A percentile compares a stretch with the other conserved stretches of the same genome.
Evolutionary conservation across 1,140 invertebrate species (phyloP).

Genomic region (Heliconius eleuchia): DNA sequence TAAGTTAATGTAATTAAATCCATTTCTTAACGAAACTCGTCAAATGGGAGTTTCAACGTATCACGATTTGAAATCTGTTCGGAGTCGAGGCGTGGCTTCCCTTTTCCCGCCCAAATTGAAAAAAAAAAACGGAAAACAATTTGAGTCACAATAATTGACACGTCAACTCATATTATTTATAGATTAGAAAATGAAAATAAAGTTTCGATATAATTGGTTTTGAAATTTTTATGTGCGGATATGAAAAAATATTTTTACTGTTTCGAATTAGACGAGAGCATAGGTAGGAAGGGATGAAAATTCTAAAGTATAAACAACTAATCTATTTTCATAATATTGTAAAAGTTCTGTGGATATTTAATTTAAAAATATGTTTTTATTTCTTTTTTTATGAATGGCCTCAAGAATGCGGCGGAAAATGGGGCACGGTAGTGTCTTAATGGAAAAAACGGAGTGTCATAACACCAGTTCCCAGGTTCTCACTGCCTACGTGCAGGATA

Average conservation of each 20-base stretch:
- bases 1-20: conserved; percentile 34
- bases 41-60: conserved; percentile 49
- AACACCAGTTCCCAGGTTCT: too few species aligned
- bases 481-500: too few species aligned
- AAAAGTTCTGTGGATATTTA: not conserved
- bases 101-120: conserved; percentile 51
- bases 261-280: conserved; percentile 22
- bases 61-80: conserved; percentile 49
- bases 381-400: too few species aligned
- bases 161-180: conserved; percentile 76
- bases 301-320: too few species aligned
- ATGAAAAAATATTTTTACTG: conserved; percentile 53
- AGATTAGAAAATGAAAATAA: conserved; percentile 67
- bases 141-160: conserved; percentile 71
- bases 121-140: conserved; percentile 66
- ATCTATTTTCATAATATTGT: not conserved
- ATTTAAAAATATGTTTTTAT: not conserved
- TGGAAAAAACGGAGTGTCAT: too few species aligned
- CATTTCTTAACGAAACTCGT: conserved; percentile 35
- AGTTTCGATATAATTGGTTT: conserved; percentile 68
- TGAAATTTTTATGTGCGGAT: conserved; percentile 71
- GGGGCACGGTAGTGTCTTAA: too few species aligned
- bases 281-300: not conserved
- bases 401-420: too few species aligned
- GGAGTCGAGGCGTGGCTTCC: conserved; percentile 61